These are phyloP conservation scores for Heliconius ethilla DNA, from an alignment of 2,888 invertebrate species.

Conservation along the genomic window DNA sequence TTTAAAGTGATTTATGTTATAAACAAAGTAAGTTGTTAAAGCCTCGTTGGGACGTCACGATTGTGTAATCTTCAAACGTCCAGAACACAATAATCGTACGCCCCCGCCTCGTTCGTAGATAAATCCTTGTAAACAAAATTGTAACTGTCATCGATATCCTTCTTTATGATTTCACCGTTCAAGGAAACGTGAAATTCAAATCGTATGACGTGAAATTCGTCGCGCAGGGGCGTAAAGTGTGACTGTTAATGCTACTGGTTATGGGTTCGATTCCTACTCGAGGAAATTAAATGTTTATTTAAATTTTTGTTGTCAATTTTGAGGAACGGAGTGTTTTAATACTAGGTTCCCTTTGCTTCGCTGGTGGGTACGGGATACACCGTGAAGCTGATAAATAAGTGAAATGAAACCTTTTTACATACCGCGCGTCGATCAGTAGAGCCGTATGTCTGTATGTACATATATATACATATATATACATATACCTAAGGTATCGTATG, in stretches of 20 bases:
- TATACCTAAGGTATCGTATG: slow-evolving; percentile 43
- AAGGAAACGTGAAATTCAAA: slow-evolving; percentile 68
- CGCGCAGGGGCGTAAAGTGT: too few species aligned
- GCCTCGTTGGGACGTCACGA: not conserved
- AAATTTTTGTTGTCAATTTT: too few species aligned
- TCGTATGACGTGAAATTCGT: slow-evolving; percentile 51
- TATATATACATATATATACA: slow-evolving; percentile 2
- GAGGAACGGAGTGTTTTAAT: too few species aligned
- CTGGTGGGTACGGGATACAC: too few species aligned
- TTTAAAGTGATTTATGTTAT: not conserved
- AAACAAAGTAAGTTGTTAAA: not conserved
- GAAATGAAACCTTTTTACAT: slow-evolving; percentile 10
- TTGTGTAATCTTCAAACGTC: slow-evolving; percentile 16
- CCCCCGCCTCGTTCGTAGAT: slow-evolving; percentile 52
- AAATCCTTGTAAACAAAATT: slow-evolving; percentile 76
- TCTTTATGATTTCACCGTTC: slow-evolving; percentile 68
- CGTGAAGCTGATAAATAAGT: too few species aligned
- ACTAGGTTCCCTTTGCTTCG: too few species aligned
- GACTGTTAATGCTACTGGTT: too few species aligned
- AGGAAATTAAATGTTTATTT: too few species aligned
- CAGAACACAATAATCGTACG: slow-evolving; percentile 45
- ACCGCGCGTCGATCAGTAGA: slow-evolving; percentile 3
- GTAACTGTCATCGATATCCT: slow-evolving; percentile 73
- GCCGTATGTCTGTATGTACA: not conserved
- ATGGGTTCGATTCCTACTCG: too few species aligned